Percentiles rank a stretch among this genome's conserved stretches.
phyloP scores from a whole-genome alignment of 2,113 vertebrate species.

The Zeus faber region DNA sequence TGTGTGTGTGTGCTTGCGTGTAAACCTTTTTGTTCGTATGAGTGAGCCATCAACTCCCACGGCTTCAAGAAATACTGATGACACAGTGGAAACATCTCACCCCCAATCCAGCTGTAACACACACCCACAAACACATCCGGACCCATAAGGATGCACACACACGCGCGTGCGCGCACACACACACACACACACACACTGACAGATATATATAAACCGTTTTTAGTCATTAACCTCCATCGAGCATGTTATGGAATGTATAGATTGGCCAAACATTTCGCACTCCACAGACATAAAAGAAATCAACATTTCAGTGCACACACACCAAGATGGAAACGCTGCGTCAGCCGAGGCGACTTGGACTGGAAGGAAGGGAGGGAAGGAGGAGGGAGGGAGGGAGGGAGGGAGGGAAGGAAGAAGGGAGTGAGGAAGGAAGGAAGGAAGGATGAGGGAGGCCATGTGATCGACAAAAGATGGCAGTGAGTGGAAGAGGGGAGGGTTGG shows the following conservation, averaged over 20 bases:
- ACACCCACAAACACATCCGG: not conserved
- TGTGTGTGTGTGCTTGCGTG: too few species aligned
- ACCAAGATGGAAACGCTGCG: slow-evolving; percentile 3
- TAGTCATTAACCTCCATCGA: not conserved
- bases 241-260: not conserved
- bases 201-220: not conserved
- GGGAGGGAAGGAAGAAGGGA: not conserved
- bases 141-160: not conserved
- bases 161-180: not conserved
- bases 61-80: too few species aligned
- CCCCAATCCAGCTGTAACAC: not conserved
- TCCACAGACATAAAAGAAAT: not conserved
- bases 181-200: not conserved
- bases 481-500: not conserved
- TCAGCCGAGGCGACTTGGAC: not conserved
- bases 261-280: not conserved
- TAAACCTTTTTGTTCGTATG: too few species aligned
- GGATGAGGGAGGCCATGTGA: too few species aligned
- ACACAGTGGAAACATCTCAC: slow-evolving; percentile 11
- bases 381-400: not conserved
- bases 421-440: not conserved
- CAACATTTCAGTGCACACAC: not conserved
- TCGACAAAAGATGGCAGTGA: too few species aligned
- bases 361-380: not conserved
- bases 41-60: too few species aligned